Evolutionary conservation across 2,113 vertebrate genomes (phyloP), one percentile per base, ranked within the genome.

Genomic region (Noturus placidus): DNA sequence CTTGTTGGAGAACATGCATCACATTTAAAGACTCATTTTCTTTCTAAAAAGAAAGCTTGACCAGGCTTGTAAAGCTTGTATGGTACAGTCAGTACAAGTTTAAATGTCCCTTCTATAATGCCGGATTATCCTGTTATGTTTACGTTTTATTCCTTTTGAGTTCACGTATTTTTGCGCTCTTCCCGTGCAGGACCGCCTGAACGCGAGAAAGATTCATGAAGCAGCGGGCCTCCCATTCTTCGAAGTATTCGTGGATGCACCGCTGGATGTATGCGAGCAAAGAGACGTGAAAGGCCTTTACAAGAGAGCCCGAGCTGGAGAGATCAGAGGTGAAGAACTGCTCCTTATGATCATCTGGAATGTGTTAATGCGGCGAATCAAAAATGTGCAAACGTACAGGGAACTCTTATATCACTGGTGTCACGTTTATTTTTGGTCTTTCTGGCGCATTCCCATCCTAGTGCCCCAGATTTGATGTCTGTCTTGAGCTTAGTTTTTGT

Each of bases 171-270:
- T 74, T 61, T 59, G 7, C 54, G 5, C 19, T 78, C 6, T 63
- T 13, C 86, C 65, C 46, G 33, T 52, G 25, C 84, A 99, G 98
- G 98, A 99, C 94, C 98, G 98, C 46, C 94, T 97, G 85, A 99
- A 99, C 6, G 98, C 98, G 35, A 96, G 98, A 87, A 96, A 92
- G 89, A 99, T 99, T 91, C 98, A 99, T 0, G 97, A 99, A 92
- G 96, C 95, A 0, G 96, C 97, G 8, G 97, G 97, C 25, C 93
- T 99, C 86, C 98, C 98, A 3, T 99, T 99, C 90, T 99, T 99
- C 87, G 98, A 99, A 93, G 97, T 99, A 17, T 99, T 99, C 93
- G 97, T 99, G 61, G 98, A 99, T 76, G 98, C 98, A 33, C 98
- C 98, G 0, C 91, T 99, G 91, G 96, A 99, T 17, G 97, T 99